These are phyloP conservation scores for Kuschelorhynchus macadamiae DNA, from an alignment of 2,888 invertebrate species.

Conservation along the genomic window DNA sequence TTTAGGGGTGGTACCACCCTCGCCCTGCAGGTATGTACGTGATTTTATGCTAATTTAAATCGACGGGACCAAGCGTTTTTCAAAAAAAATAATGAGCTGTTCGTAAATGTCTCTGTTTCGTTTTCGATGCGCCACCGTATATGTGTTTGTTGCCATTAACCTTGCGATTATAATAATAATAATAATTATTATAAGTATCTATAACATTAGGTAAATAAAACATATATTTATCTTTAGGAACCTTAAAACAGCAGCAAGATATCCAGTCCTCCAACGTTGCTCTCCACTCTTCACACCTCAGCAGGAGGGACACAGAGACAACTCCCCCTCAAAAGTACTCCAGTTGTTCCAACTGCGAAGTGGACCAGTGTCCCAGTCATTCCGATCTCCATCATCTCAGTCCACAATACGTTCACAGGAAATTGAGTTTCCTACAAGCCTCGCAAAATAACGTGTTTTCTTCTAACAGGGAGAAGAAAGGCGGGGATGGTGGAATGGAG, in stretches of 20 bases:
- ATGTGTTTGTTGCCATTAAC: too few relatives aligned
- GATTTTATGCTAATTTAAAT: too few relatives aligned
- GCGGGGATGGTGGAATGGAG: background rate
- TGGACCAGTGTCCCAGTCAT: conserved; percentile 60
- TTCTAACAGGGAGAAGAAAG: conserved; percentile 27
- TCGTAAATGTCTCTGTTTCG: too few relatives aligned
- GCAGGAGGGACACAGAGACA: conserved; percentile 52
- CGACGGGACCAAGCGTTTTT: too few relatives aligned
- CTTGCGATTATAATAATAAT: too few relatives aligned
- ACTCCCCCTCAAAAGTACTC: conserved; percentile 43
- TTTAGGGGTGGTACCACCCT: too few relatives aligned
- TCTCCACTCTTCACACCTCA: conserved; percentile 62
- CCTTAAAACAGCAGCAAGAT: conserved; percentile 46
- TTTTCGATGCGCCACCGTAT: too few relatives aligned
- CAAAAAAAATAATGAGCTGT: too few relatives aligned
- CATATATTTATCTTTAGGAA: too few relatives aligned
- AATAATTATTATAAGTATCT: too few relatives aligned
- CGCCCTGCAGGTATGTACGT: too few relatives aligned
- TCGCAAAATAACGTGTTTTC: conserved; percentile 47
- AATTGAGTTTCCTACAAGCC: conserved; percentile 57
- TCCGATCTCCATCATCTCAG: conserved; percentile 62
- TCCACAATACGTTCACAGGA: conserved; percentile 60
- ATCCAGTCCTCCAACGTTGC: conserved; percentile 61
- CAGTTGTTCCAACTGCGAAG: conserved; percentile 59
- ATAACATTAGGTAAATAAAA: too few relatives aligned